Evolutionary conservation across 1,140 invertebrate genomes (phyloP), one percentile per base, ranked within the genome.

Genomic region (Diuraphis noxia): DNA sequence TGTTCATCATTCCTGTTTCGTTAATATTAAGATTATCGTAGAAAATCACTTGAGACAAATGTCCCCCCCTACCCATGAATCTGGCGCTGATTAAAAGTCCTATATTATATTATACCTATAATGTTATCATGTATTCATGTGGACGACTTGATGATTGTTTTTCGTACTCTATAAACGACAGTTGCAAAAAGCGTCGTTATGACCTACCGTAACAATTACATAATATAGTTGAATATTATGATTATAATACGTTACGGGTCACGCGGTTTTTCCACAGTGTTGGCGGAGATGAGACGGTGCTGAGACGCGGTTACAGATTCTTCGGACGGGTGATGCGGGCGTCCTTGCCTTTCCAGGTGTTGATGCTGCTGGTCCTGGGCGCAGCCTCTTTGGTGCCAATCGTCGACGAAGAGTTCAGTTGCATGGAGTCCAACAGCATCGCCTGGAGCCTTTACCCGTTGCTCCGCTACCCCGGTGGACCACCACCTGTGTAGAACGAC

Each of bases 301-400:
- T 97, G 92, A 95, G 95, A 77, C 95, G 96, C 93, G 96, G 97
- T 92, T 96, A 96, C 93, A 79, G 85, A 82, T 98, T 98, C 95
- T 95, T 98, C 93, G 96, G 96, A 92, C 96, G 98, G 93, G 98
- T 98, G 91, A 95, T 98, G 92, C 95, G 97, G 93, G 97, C 98
- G 56, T 98, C 98, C 25, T 94, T 99, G 92, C 98, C 98, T 46
- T 97, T 99, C 93, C 97, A 98, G 94, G 97, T 97, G 56, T 94
- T 99, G 92, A 96, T 98, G 95, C 94, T 98, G 93, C 94, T 99
- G 91, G 95, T 99, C 93, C 95, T 99, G 93, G 98, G 98, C 89
- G 96, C 97, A 92, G 97, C 98, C 77, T 96, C 97, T 49, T 94
- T 99, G 92, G 96, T 98, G 72, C 98, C 98, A 86, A 96, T 96